Conservation (phyloP, 1,140 invertebrate genomes). For the Physella acuta region DNA sequence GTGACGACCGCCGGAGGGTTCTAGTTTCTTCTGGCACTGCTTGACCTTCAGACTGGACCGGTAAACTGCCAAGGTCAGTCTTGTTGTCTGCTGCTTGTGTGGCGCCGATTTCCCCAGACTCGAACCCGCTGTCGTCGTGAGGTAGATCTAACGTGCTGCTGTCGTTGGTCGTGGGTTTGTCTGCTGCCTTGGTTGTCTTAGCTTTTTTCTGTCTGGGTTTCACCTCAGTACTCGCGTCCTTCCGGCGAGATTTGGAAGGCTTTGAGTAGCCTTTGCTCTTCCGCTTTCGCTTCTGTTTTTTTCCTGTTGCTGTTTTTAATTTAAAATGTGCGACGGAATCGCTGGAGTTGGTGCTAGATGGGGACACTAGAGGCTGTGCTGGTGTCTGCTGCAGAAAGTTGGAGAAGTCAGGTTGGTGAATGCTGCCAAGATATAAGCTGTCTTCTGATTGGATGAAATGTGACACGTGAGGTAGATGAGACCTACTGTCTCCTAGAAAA, state of each 20-base stretch:
- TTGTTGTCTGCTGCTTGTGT: neutral
- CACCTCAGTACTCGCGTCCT: no score
- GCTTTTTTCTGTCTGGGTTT: neutral
- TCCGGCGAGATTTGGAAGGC: conserved; percentile 4
- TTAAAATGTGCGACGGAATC: neutral
- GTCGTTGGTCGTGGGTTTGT: neutral
- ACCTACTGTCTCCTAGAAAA: no score
- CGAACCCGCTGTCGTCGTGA: conserved; percentile 9
- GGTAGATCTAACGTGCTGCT: neutral
- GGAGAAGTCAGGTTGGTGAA: no score
- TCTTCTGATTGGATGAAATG: neutral
- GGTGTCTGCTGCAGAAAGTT: neutral
- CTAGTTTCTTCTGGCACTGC: neutral
- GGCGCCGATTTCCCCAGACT: neutral
- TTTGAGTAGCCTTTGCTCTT: conserved; percentile 12
- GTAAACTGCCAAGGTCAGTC: neutral
- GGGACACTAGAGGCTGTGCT: neutral
- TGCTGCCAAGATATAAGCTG: neutral
- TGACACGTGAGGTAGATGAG: neutral
- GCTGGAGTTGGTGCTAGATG: neutral
- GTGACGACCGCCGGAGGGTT: neutral
- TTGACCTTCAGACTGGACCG: neutral
- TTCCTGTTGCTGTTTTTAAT: neutral
- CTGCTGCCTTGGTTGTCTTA: neutral
- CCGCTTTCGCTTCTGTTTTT: conserved; percentile 11